Base-by-base conservation (phyloP, 2,797 vertebrate genomes). In the Urocyon cinereoargenteus region DNA sequence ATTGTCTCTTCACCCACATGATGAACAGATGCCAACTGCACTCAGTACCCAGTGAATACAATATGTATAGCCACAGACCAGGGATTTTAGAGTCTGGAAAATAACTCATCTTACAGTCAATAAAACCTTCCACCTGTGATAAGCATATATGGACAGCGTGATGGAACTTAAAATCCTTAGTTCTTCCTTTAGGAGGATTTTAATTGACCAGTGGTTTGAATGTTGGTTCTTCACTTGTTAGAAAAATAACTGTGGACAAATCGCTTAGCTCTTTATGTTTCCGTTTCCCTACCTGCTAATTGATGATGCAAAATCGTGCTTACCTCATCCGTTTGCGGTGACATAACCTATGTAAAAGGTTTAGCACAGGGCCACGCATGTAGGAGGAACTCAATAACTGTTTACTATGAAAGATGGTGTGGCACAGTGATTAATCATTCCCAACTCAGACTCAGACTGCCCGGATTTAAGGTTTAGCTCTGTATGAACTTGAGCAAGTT, bases 131-230 rank as follows among this genome's bases (percentile, higher is more conserved):
- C 82, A 91, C 79, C 73, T 96, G 93, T 85, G 94, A 89, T 95
- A 96, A 97, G 96, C 92, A 93, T 97, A 77, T 90, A 94, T 15
- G 70, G 93, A 96, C 97, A 92, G 40, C 91, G 13, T 61, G 53
- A 98, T 97, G 97, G 51, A 90, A 91, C 73, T 97, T 89, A 96
- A 92, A 86, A 93, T 86, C 95, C 94, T 81, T 34, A 96, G 79
- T 61, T 90, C 19, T 81, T 82, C 92, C 78, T 79, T 26, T 1
- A 1, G 73, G 91, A 90, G 84, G 85, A 68, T 96, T 96, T 98
- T 90, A 86, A 97, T 97, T 53, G 91, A 97, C 95, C 62, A 96
- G 22, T 94, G 61, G 13, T 79, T 90, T 95, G 36, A 92, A 68
- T 90, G 59, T 90, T 86, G 34, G 2, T 78, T 94, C 31, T 94